Evolutionary conservation across 2,113 vertebrate species (phyloP).

Genomic region (Condylura cristata): DNA sequence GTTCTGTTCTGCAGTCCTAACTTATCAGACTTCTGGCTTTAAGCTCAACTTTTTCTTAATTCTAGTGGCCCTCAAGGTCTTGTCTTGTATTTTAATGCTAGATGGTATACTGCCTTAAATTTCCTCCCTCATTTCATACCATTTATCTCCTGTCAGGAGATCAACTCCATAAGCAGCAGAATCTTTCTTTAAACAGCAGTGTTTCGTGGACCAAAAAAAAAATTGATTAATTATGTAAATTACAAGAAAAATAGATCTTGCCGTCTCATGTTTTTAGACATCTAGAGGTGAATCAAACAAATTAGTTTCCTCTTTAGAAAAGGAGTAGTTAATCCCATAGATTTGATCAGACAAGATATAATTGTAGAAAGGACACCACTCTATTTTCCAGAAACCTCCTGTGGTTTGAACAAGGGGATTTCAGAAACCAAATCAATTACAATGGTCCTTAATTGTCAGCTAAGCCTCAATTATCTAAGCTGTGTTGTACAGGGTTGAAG

Average conservation of each 20-base stretch:
- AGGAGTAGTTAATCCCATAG: background rate
- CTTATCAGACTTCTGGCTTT: background rate
- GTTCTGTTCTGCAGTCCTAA: background rate
- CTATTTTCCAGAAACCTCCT: conserved; percentile 28
- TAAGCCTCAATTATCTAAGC: background rate
- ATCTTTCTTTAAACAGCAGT: background rate
- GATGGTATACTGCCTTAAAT: background rate
- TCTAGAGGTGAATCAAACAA: conserved; percentile 1
- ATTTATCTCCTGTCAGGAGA: background rate
- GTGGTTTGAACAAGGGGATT: background rate
- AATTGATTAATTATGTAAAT: conserved; percentile 15
- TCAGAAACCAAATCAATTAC: conserved; percentile 38
- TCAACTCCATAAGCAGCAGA: background rate
- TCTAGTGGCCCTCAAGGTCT: background rate
- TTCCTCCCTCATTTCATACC: background rate
- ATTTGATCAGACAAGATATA: conserved; percentile 18
- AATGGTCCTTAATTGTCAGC: conserved; percentile 36
- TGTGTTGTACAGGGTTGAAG: background rate
- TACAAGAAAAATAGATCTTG: background rate
- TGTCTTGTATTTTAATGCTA: background rate
- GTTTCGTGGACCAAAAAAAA: background rate
- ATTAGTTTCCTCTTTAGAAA: conserved; percentile 4
- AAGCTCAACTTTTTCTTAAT: background rate
- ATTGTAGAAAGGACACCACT: background rate
- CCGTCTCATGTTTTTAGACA: conserved; percentile 20